Base-by-base conservation (phyloP, 2,113 vertebrate genomes). In the Electrona antarctica region DNA sequence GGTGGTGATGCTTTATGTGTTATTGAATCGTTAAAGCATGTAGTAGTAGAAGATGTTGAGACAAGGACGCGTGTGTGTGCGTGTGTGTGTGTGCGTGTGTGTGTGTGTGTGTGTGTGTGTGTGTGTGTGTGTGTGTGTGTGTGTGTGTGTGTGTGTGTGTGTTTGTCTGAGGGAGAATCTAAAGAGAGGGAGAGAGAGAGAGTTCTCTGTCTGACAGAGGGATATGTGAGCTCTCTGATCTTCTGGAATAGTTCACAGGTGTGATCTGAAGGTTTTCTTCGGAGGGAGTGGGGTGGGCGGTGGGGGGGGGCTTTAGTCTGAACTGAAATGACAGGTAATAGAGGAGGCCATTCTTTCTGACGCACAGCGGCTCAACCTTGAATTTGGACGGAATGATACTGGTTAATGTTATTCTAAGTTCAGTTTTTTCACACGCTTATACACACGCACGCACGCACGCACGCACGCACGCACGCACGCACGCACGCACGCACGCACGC, bases 181-280 rank as follows among this genome's bases (percentile, higher is more conserved):
- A 81, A 80, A 68, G 52, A 65, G 61, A 41, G 49, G 61, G 78
- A 67, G 58, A 59, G 15, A 81, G 59, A 41, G 68, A 55, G 63
- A 71, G 69, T 54, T 57, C 60, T 60, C 46, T 60, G 21, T 83
- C 76, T 82, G 77, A 83, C 79, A 70, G 57, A 46, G 67, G 73
- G 77, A 61, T 58, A 73, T 71, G 77, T 12, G 74, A 85, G 82
- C 76, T 58, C 77, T 85, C 77, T 87, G 80, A 89, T 88, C 81
- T 84, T 81, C 70, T 63, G 81, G 88, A 93, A 91, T 91, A 83
- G 88, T 90, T 89, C 87, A 87, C 90, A 90, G 92, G 92, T 92
- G 90, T 78, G 88, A 82, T 82, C 64, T 77, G 78, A 83, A 74
- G 74, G 67, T 78, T 85, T 86, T 69, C 33, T 41, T 41, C 33